These are phyloP conservation scores for Glossophaga mutica DNA, from an alignment of 2,797 vertebrate genomes.

Conservation along the genomic window DNA sequence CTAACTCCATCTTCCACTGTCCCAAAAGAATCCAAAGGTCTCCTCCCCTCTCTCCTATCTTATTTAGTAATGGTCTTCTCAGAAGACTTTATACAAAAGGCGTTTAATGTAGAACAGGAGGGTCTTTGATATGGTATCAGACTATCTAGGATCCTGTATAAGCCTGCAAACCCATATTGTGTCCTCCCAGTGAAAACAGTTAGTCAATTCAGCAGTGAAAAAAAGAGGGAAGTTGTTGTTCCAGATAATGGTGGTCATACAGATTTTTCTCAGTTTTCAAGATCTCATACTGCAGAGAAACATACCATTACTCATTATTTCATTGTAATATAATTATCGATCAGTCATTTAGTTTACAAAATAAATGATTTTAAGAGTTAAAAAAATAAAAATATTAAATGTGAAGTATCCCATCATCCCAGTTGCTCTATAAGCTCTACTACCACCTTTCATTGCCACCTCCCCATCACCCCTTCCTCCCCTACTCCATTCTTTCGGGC, in stretches of 20 bases:
- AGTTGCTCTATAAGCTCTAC: fast-evolving
- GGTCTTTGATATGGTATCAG: background rate
- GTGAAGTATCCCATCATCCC: background rate
- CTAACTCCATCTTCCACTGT: background rate
- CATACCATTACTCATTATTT: background rate
- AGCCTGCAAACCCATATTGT: background rate
- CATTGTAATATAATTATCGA: background rate
- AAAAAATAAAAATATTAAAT: background rate
- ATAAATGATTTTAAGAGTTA: background rate
- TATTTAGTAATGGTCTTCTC: background rate
- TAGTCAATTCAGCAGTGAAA: background rate
- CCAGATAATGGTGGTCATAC: background rate
- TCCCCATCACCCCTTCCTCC: background rate
- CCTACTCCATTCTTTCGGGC: background rate
- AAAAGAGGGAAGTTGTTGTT: background rate
- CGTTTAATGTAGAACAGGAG: background rate
- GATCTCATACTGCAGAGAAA: background rate
- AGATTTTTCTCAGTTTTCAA: background rate
- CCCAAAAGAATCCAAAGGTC: background rate
- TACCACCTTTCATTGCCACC: background rate
- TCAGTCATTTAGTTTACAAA: background rate
- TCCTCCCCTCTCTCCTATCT: background rate
- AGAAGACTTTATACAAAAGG: background rate
- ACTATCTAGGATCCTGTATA: background rate
- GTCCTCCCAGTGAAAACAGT: background rate